These are phyloP conservation scores for Ophiothrix spiculata DNA, from an alignment of 35 echinoderm and acorn worm genomes.

Conservation along the genomic window DNA sequence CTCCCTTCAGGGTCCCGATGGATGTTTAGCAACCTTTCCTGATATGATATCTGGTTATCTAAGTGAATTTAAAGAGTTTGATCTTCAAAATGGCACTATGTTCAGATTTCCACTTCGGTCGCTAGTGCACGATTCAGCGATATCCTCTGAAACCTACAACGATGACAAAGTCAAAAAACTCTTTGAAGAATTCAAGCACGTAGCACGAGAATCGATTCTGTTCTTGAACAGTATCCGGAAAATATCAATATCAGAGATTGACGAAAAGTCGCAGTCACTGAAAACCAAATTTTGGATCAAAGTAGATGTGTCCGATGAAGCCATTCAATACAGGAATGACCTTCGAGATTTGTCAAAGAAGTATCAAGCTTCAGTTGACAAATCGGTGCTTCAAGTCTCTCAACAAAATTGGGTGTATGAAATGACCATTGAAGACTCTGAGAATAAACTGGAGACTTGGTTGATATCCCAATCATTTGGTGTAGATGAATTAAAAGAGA, in stretches of 20 bases:
- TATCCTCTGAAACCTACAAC: slow-evolving; percentile 8
- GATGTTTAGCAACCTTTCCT: slow-evolving; percentile 11
- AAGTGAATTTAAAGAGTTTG: background rate
- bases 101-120: slow-evolving; percentile 46
- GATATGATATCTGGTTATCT: slow-evolving; percentile 49
- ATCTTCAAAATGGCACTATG: slow-evolving; percentile 20
- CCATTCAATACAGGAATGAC: background rate
- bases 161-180: background rate
- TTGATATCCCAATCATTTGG: slow-evolving; percentile 41
- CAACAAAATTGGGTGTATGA: slow-evolving; percentile 14
- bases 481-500: background rate
- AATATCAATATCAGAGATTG: slow-evolving; percentile 46
- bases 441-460: slow-evolving; percentile 11
- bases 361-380: background rate
- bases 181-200: slow-evolving; percentile 15
- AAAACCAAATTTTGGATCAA: background rate
- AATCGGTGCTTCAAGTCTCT: background rate
- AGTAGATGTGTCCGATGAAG: slow-evolving; percentile 17
- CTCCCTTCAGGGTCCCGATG: background rate
- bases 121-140: background rate
- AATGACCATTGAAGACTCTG: background rate
- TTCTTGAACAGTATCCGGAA: slow-evolving; percentile 45
- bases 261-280: background rate
- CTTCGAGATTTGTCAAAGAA: slow-evolving; percentile 4
- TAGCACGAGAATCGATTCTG: slow-evolving; percentile 18